Evolutionary conservation across 2,888 invertebrate species (phyloP), one percentile per base, ranked within the genome.

Genomic region (Aplocera efformata): DNA sequence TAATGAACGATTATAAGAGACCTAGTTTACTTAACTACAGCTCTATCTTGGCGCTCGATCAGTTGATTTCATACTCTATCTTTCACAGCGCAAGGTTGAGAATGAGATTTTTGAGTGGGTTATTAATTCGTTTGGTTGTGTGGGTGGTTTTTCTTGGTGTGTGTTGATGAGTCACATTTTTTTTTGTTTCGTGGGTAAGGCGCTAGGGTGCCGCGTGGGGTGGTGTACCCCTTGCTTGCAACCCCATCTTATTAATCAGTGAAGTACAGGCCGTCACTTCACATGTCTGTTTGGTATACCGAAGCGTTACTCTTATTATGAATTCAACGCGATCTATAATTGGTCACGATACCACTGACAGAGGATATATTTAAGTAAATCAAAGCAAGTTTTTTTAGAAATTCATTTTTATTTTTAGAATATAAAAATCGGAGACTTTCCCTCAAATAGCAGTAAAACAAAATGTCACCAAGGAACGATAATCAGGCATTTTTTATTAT

Each of bases 141-240:
- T 53, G 51, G 48, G 67, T 76, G 74, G 72, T 72, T 73, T 67
- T 75, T 73, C 75, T 74, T 73, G 55, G 85, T 85, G 83, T 85
- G 83, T 61, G 85, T 88, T 88, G 89, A 89, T 89, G 89, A 89
- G 88, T 89, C 89, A 89, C 88, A 88, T 88, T 88, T 89, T 88
- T 77, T 88, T 88, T 88, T 89, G 88, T 89, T 88, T 86, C 79
- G 88, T 85, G 88, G 86, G 88, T 85, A 83, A 82, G 83, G 83
- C 82, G 83, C 76, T 74, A 70, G 84, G 85, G 84, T 72, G 79
- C 69, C 58, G 62, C 75, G 84, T 78, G 78, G 79, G 79, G 81
- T 80, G 83, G 79, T 63, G 60, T 72, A 79, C 82, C 85, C 86
- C 83, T 83, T 83, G 78, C 82, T 74, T 67, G 70, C 84, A 88